phyloP scores from a whole-genome alignment of 2,113 vertebrate species.

The Odocoileus hemionus region DNA sequence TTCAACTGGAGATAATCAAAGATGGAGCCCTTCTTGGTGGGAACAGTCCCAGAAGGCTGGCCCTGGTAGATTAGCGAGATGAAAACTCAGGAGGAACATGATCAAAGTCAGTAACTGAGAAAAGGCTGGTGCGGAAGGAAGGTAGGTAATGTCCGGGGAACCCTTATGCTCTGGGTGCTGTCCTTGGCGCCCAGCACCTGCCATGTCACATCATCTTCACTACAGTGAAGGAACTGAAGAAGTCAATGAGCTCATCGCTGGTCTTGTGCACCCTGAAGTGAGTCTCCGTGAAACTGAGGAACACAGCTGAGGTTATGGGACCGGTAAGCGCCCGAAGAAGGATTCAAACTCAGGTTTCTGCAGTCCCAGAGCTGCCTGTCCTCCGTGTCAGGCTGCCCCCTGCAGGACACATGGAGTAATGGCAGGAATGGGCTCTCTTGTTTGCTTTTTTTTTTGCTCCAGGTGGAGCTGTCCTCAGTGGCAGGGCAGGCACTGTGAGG shows the following conservation, averaged over 20 bases:
- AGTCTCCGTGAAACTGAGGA: neutral
- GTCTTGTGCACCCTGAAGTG: neutral
- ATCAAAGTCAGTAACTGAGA: neutral
- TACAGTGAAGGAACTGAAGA: neutral
- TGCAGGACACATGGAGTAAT: neutral
- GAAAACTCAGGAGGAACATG: neutral
- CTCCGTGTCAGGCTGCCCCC: neutral
- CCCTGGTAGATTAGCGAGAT: neutral
- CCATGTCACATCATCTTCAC: neutral
- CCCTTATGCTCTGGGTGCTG: neutral
- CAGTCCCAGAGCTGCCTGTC: neutral
- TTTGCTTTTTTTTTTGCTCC: neutral
- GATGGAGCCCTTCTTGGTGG: neutral
- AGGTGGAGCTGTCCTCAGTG: neutral
- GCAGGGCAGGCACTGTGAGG: neutral
- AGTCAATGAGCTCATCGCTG: rapidly evolving
- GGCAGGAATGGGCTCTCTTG: neutral
- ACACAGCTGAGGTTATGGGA: neutral
- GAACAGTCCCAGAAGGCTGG: neutral
- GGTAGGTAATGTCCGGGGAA: rapidly evolving
- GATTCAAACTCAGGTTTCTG: neutral
- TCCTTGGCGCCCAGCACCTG: rapidly evolving
- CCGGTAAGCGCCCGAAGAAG: neutral
- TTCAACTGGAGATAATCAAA: neutral
- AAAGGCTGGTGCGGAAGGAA: neutral